Evolutionary conservation across 2,888 invertebrate species (phyloP), one percentile per base, ranked within the genome.

Genomic region (Drosophila tripunctata): DNA sequence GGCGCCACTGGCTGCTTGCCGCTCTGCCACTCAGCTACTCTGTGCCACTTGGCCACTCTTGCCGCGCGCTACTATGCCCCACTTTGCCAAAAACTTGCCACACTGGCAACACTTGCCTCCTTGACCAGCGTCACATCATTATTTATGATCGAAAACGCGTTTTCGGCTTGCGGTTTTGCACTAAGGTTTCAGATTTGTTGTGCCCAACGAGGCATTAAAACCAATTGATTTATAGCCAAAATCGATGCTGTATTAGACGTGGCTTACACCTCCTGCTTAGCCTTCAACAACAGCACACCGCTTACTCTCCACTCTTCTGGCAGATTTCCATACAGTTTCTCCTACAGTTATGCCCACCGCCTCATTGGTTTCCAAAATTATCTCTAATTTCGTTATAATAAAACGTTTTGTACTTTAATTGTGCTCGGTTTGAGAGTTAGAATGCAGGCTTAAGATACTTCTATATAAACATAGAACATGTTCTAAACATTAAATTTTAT

Each of bases 61-160:
- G 19, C 40, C 12, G 43, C 6, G 15, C 19, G 40, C 51, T 40
- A 22, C 41, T 15, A 8, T 55, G 44, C 55, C 55, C 30, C 56
- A 15, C 27, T 19, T 27, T 50, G 27, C 38, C 38, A 51, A 38
- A 12, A n/a, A n/a, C n/a, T n/a, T n/a, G n/a, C n/a, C n/a, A n/a
- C n/a, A n/a, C n/a, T n/a, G n/a, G n/a, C n/a, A n/a, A n/a, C n/a
- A n/a, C 15, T 31, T 57, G 52, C 51, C 57, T 57, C 64, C 72
- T 51, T 61, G 56, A 50, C 64, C 81, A 66, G 45, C 50, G 50
- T 69, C 69, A 51, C 54, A 67, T 80, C 66, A 82, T 87, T 85
- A 82, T 82, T 82, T 82, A 82, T 82, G 81, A 82, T 82, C 81
- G 86, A 87, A 72, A 75, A 70, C 87, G 87, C 81, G 79, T 82